Base-by-base conservation (phyloP, 2,888 invertebrate genomes). In the Amphipoea oculea region DNA sequence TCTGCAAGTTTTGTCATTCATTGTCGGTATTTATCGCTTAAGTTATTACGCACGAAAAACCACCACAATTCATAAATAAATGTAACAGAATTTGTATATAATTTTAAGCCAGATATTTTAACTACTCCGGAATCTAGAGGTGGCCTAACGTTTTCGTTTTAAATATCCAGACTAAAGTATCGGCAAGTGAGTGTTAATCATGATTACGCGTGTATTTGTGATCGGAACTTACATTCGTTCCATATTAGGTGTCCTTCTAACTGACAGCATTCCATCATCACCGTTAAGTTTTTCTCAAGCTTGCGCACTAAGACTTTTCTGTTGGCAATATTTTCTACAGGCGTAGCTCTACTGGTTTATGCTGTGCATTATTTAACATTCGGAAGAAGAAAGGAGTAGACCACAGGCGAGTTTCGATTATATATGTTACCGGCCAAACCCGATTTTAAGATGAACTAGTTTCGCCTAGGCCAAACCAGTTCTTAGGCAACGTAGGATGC, bases 231-330 rank as follows among this genome's bases (percentile, higher is more conserved):
- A 36, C 69, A 51, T 66, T 81, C 51, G 60, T 70, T 60, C n/a
- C 42, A 66, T 54, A 54, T 66, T 45, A 67, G 20, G 17, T 45
- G 45, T 23, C 62, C 66, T 63, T 73, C 57, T 60, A 70, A 66
- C 42, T 67, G 76, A 76, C 66, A 45, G 62, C 66, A 81, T 82
- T 81, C 17, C 45, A 67, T 20, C 36, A 81, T 45, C 29, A 51
- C 76, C 29, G 40, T 48, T 57, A 40, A 62, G 42, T 51, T 68
- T 57, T 74, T 74, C 11, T 63, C 20, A 17, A 62, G 36, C 51
- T 70, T 36, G 48, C 60, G 36, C 65, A 36, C 9, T 54, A 14
- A 51, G 23, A 70, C 2, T 60, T 66, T 69, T 17, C 57, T 51
- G 14, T 48, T 60, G 12, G 62, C 29, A 17, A 67, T 60, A 36